A percentile compares a stretch with the other conserved stretches of the same genome.
Evolutionary conservation across 2,888 invertebrate genomes (phyloP).

Genomic region (Lithophane leautieri): DNA sequence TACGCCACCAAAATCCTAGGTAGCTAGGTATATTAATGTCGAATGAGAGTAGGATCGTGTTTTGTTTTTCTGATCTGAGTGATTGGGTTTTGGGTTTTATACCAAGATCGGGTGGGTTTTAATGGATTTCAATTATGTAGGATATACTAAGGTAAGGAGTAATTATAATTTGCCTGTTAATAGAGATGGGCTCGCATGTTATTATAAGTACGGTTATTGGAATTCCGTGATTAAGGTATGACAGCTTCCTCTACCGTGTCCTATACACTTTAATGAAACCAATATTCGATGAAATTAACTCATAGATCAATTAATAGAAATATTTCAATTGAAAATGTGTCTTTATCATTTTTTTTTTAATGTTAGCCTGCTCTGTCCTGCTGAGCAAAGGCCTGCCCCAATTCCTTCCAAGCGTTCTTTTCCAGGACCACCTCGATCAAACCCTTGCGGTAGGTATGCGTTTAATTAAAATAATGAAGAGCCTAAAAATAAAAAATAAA

Average conservation of each 20-base stretch:
- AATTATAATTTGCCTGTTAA: slow-evolving; percentile 9
- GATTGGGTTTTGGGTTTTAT: neutral
- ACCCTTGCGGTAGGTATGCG: too few relatives aligned
- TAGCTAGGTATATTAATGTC: slow-evolving; percentile 31
- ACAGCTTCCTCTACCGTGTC: neutral
- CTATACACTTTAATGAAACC: neutral
- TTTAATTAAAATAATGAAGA: too few relatives aligned
- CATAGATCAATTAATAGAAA: neutral
- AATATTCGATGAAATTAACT: neutral
- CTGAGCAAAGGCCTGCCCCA: too few relatives aligned
- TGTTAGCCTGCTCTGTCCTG: too few relatives aligned
- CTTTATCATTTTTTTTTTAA: neutral
- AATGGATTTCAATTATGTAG: neutral
- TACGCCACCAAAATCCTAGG: too few relatives aligned
- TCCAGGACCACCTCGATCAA: too few relatives aligned
- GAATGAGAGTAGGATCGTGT: neutral
- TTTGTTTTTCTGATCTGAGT: slow-evolving; percentile 25
- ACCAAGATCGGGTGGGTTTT: neutral
- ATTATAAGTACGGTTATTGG: slow-evolving; percentile 3
- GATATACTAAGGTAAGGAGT: neutral
- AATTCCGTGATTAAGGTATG: slow-evolving; percentile 23
- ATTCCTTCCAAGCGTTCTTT: too few relatives aligned
- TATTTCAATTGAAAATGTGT: neutral
- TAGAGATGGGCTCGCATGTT: neutral
- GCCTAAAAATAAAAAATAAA: too few relatives aligned